Conservation (phyloP, 2,113 vertebrate species). For the Lepidothrix coronata region DNA sequence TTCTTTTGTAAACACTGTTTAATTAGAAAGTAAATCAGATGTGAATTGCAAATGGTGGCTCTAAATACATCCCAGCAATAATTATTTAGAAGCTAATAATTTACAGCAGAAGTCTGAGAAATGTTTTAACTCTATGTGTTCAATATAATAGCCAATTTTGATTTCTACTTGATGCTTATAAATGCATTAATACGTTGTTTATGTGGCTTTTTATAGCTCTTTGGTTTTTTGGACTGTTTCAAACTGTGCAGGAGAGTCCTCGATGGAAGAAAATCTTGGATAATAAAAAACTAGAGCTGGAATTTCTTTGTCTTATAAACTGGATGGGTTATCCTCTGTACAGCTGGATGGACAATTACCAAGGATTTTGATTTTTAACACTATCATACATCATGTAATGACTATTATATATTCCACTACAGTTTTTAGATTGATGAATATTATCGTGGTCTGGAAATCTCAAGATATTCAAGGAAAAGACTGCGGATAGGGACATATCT, state of each 20-base stretch:
- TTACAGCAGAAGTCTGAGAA: not conserved
- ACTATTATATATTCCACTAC: not conserved
- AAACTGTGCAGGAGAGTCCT: not conserved
- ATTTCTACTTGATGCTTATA: not conserved
- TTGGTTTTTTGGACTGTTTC: not conserved
- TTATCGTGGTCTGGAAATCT: not conserved
- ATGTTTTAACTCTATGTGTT: not conserved
- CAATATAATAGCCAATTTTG: not conserved
- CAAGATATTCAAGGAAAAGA: not conserved
- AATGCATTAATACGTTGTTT: not conserved
- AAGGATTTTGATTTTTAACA: not conserved
- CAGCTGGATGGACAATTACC: not conserved
- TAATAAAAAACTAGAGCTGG: not conserved
- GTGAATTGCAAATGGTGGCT: constrained; percentile 33
- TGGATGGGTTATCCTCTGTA: not conserved
- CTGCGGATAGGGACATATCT: no score
- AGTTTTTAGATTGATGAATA: not conserved
- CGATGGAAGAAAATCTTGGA: not conserved
- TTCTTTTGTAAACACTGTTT: constrained; percentile 1
- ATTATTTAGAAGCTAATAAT: not conserved
- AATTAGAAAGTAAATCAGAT: constrained; percentile 46
- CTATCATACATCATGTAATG: not conserved
- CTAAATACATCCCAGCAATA: not conserved
- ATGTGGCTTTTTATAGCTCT: not conserved
- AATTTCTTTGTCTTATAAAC: not conserved